Base-by-base conservation (phyloP, 2,113 vertebrate species). In the Osmerus mordax region DNA sequence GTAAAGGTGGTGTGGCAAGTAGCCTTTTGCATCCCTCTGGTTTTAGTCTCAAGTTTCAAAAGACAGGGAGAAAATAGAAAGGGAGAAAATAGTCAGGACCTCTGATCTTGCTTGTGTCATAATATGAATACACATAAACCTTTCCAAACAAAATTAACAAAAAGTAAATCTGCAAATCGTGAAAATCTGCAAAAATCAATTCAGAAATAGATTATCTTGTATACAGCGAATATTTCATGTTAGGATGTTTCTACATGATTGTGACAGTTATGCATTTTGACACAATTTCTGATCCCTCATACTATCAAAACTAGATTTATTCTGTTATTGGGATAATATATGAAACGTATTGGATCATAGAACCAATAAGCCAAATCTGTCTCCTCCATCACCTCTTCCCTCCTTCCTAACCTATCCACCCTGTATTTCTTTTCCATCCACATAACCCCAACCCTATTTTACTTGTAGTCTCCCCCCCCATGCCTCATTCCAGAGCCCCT, bases 401-500 rank as follows among this genome's bases (percentile, higher is more conserved):
- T 18, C 36, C 72, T 78, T 75, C 79, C 83, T 75, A 78, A 78
- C 79, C 12, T 0, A 36, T 36, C 32, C 32, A 36, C 32, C 32
- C 32, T 36, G 32, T 36, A 6, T 3, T 28, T 2, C 25, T 28
- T 28, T 28, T 28, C 79, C 84, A 74, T 15, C 78, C 64, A 19
- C 64, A 78, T 81, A 83, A 79, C 87, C 87, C 56, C 28, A 56
- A 67, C 13, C 65, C 77, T 75, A 68, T 72, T 75, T 47, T 47
- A 81, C 76, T 75, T 78, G 78, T 86, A 83, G 63, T 72, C 14
- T 52, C 73, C 80, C 64, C 60, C 65, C 32, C 36, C 16, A 62
- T 70, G 74, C 71, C 78, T 74, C 78, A 51, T 88, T 89, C 92
- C 90, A 82, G 72, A 67, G 77, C 83, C 86, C 78, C 66, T 23